Conservation (phyloP, 2,888 invertebrate genomes). For the Drosophila dives region DNA sequence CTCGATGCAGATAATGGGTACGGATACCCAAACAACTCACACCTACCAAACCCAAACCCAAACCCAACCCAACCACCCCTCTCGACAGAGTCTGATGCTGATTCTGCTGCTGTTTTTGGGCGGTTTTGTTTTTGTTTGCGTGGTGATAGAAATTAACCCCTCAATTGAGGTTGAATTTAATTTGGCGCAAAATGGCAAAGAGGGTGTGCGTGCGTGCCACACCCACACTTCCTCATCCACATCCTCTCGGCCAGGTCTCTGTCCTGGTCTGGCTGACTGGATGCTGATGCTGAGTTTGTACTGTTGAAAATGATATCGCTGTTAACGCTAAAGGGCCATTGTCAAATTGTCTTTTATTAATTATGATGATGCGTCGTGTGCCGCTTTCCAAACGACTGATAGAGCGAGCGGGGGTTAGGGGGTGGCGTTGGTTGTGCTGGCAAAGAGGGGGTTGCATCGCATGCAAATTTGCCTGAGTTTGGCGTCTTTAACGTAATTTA, state of each 20-base stretch:
- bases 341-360: constrained; percentile 83
- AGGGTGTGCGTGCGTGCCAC: constrained; percentile 56
- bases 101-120: constrained; percentile 50
- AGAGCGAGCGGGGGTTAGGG: not conserved
- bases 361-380: constrained; percentile 80
- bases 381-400: constrained; percentile 20
- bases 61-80: not conserved
- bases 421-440: not conserved
- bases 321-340: constrained; percentile 79
- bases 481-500: constrained; percentile 78
- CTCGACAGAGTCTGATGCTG: constrained; percentile 24
- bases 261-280: constrained; percentile 12
- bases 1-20: constrained; percentile 80
- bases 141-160: constrained; percentile 84
- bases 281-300: constrained; percentile 41
- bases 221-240: not conserved
- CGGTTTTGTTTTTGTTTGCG: constrained; percentile 78
- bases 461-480: constrained; percentile 76
- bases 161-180: constrained; percentile 85
- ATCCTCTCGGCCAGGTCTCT: not conserved
- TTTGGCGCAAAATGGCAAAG: constrained; percentile 84
- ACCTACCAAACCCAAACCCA: constrained; percentile 25
- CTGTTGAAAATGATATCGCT: constrained; percentile 74
- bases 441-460: constrained; percentile 31
- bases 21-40: constrained; percentile 36